A percentile compares a stretch with the other conserved stretches of the same genome.
Evolutionary conservation across 1,140 invertebrate species (phyloP).

Genomic region (Cepaea nemoralis): DNA sequence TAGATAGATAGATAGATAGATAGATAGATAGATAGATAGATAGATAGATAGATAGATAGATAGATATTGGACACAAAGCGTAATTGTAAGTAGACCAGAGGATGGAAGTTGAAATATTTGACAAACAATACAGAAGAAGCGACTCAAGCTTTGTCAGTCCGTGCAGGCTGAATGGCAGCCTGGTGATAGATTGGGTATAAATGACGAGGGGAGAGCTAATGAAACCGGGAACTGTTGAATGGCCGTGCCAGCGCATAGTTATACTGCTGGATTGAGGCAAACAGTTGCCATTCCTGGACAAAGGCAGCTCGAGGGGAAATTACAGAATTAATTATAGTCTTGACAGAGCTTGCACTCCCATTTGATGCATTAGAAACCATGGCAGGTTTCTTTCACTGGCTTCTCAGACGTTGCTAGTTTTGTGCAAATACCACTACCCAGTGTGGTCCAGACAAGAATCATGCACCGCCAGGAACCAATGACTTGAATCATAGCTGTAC

Average conservation of each 20-base stretch:
- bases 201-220: neutral
- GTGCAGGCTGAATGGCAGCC: neutral
- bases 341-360: neutral
- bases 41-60: neutral
- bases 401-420: neutral
- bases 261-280: neutral
- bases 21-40: constrained; percentile 11
- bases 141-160: neutral
- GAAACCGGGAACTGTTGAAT: neutral
- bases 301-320: neutral
- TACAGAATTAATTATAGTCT: neutral
- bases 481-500: no score
- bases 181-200: neutral
- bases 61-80: neutral
- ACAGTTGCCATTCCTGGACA: neutral
- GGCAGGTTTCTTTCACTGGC: neutral
- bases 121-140: neutral
- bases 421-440: neutral
- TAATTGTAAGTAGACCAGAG: no score
- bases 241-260: neutral
- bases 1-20: constrained; percentile 11
- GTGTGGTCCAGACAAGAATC: neutral
- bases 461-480: neutral
- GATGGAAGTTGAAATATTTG: neutral
- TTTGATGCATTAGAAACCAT: neutral